Percentiles rank a stretch among this genome's conserved stretches.
These are phyloP conservation scores for Dascillus cervinus DNA, from an alignment of 2,888 invertebrate genomes.

Conservation along the genomic window DNA sequence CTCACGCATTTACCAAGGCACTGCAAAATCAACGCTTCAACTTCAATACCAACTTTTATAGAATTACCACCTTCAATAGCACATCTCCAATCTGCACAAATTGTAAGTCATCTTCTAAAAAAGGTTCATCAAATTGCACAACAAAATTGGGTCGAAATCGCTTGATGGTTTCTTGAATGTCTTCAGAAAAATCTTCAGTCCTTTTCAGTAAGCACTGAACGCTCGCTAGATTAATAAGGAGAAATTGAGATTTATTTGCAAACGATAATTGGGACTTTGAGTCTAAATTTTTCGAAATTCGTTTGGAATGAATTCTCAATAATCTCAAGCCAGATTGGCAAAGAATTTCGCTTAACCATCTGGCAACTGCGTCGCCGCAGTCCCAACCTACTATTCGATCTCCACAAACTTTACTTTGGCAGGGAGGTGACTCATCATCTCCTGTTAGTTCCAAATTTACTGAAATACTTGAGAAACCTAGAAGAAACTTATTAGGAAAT, in stretches of 20 bases:
- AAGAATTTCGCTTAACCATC: constrained; percentile 74
- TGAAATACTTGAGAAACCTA: constrained; percentile 5
- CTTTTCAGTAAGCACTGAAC: constrained; percentile 61
- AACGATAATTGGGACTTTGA: constrained; percentile 49
- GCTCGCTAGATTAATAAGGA: constrained; percentile 73
- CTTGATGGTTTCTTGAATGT: constrained; percentile 54
- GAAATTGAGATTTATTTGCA: constrained; percentile 78
- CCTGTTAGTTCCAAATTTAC: constrained; percentile 3
- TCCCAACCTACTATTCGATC: constrained; percentile 72
- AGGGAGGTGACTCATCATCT: constrained; percentile 29
- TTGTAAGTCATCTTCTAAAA: constrained; percentile 70
- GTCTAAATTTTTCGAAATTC: constrained; percentile 25
- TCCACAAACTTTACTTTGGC: constrained; percentile 79
- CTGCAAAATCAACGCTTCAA: constrained; percentile 39
- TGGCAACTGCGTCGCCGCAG: constrained; percentile 72
- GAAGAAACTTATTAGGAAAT: constrained; percentile 1
- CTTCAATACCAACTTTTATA: not conserved
- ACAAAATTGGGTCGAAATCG: constrained; percentile 91
- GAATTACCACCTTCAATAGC: constrained; percentile 52
- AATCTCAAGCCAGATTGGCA: constrained; percentile 61
- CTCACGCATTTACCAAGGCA: constrained; percentile 75
- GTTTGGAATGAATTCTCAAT: no score
- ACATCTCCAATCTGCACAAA: constrained; percentile 57
- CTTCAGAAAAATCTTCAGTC: constrained; percentile 47
- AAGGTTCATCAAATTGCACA: constrained; percentile 61